phyloP scores from a whole-genome alignment of 2,797 vertebrate species.

The Rhinatrema bivittatum region DNA sequence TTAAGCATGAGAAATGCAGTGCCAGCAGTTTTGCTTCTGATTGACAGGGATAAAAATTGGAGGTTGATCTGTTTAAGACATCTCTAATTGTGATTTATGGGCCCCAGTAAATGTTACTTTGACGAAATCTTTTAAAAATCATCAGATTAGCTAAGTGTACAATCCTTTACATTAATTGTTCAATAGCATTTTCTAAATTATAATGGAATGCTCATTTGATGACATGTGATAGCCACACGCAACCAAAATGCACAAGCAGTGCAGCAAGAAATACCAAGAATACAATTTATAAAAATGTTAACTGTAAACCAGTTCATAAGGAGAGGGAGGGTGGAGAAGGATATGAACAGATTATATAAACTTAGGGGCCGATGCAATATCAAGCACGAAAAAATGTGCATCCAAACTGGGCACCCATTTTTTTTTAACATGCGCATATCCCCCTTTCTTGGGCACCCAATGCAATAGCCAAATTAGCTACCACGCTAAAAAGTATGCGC shows the following conservation, averaged over 20 bases:
- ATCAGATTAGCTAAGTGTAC: constrained; percentile 35
- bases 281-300: no score
- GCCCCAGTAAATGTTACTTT: constrained; percentile 33
- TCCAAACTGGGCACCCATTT: no score
- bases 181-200: constrained; percentile 35
- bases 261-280: constrained; percentile 16
- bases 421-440: no score
- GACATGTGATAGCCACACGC: constrained; percentile 29
- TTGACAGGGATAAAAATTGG: constrained; percentile 24
- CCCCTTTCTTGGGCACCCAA: no score
- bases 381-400: no score
- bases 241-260: no score
- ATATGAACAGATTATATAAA: no score
- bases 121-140: constrained; percentile 21
- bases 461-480: no score
- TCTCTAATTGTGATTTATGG: constrained; percentile 34
- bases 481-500: no score
- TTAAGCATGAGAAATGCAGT: not conserved
- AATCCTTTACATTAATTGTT: constrained; percentile 38
- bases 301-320: constrained; percentile 4
- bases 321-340: constrained; percentile 4
- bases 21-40: not conserved
- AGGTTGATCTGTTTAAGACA: constrained; percentile 22
- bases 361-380: no score
- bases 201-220: constrained; percentile 38